Evolutionary conservation across 2,888 invertebrate genomes (phyloP).

Genomic region (Ormyrus rosae): DNA sequence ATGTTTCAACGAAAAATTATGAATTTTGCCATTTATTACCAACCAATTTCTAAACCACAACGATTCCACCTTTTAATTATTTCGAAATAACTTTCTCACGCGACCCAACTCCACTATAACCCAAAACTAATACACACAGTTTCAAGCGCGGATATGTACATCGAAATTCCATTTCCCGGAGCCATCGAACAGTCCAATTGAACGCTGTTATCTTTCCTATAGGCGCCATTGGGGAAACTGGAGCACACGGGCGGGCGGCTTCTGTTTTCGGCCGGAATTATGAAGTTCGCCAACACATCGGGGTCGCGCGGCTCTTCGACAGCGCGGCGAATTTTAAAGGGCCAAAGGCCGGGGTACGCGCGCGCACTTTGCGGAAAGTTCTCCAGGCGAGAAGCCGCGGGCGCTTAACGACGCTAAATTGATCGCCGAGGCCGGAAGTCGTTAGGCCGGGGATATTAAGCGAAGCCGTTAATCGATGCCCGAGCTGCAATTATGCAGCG

Average conservation of each 20-base stretch:
- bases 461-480: slow-evolving; percentile 51
- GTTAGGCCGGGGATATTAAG: slow-evolving; percentile 53
- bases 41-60: no score
- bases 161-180: background rate
- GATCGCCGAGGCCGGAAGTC: slow-evolving; percentile 53
- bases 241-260: background rate
- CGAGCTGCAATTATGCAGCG: slow-evolving; percentile 41
- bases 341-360: no score
- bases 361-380: slow-evolving; percentile 4
- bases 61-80: no score
- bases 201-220: background rate
- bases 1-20: no score
- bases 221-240: slow-evolving; percentile 15
- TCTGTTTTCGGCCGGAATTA: background rate
- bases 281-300: slow-evolving; percentile 3
- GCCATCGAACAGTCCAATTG: background rate
- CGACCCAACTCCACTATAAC: no score
- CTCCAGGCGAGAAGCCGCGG: background rate
- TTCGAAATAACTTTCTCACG: no score
- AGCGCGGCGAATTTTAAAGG: background rate
- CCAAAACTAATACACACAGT: no score
- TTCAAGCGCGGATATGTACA: no score
- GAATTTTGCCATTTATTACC: no score
- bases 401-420: slow-evolving; percentile 50
- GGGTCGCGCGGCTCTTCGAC: background rate